Percentiles rank a stretch among this genome's conserved stretches.
These are phyloP conservation scores for Microcebus tavaratra DNA, from an alignment of 2,113 vertebrate genomes.

Conservation along the genomic window DNA sequence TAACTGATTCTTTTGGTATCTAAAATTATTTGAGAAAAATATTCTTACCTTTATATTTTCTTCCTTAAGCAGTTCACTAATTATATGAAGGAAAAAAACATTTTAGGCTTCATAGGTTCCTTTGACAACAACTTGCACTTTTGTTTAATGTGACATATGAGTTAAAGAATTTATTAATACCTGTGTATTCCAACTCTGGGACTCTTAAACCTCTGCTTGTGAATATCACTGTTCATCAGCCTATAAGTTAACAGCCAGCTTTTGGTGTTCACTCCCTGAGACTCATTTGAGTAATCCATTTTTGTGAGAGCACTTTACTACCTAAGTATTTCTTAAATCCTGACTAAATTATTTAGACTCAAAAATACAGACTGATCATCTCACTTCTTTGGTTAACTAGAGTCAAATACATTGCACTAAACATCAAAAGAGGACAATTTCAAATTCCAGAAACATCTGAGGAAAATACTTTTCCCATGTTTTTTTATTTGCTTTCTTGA, in stretches of 20 bases:
- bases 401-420: neutral
- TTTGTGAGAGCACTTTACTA: neutral
- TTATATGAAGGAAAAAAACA: neutral
- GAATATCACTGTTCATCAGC: neutral
- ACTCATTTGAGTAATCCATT: neutral
- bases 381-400: neutral
- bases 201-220: neutral
- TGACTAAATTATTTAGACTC: neutral
- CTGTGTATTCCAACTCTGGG: neutral
- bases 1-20: neutral
- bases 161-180: neutral
- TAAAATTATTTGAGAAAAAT: constrained; percentile 7
- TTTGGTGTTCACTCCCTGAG: neutral
- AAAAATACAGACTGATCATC: neutral
- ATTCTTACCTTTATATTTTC: neutral
- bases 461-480: neutral
- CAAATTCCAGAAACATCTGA: neutral
- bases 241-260: neutral
- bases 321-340: neutral
- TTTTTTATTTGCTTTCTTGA: neutral
- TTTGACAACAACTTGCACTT: neutral
- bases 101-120: neutral
- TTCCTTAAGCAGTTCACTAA: neutral
- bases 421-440: neutral
- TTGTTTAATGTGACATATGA: neutral